phyloP scores from a whole-genome alignment of 1,140 invertebrate genomes.

The Popillia japonica region DNA sequence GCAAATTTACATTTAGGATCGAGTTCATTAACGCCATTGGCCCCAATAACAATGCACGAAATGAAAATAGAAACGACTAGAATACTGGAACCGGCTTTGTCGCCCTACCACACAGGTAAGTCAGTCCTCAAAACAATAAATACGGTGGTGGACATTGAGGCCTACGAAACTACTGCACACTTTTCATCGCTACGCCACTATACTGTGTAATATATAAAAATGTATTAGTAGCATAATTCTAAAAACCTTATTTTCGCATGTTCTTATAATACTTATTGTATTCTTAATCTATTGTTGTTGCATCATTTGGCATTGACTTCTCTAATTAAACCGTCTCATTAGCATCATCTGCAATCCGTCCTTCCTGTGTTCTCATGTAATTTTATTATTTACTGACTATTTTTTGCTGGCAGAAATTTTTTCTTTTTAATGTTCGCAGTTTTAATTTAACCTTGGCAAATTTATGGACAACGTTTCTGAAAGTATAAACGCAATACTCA shows the following conservation, averaged over 20 bases:
- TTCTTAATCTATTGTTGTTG: conserved; percentile 50
- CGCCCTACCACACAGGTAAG: conserved; percentile 74
- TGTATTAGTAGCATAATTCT: conserved; percentile 25
- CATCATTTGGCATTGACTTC: conserved; percentile 57
- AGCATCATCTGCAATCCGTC: conserved; percentile 48
- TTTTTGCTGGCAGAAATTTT: conserved; percentile 8
- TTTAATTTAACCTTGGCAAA: not conserved
- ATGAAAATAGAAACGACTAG: conserved; percentile 69
- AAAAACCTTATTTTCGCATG: conserved; percentile 48
- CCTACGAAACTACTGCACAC: not conserved
- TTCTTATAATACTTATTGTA: conserved; percentile 43
- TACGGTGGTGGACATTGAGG: conserved; percentile 13
- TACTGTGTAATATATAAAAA: conserved; percentile 41
- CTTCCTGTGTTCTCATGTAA: conserved; percentile 47
- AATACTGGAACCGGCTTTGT: conserved; percentile 70
- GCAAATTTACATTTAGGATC: conserved; percentile 60
- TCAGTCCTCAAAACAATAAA: not conserved
- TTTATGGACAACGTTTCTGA: not conserved
- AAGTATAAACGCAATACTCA: not conserved
- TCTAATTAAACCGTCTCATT: conserved; percentile 53
- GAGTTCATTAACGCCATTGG: conserved; percentile 76
- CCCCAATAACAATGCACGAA: conserved; percentile 82
- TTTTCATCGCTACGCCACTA: conserved; percentile 48
- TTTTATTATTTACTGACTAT: conserved; percentile 28
- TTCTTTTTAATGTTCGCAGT: not conserved